Base-by-base conservation (phyloP, 2,113 vertebrate genomes). In the Passer domesticus region DNA sequence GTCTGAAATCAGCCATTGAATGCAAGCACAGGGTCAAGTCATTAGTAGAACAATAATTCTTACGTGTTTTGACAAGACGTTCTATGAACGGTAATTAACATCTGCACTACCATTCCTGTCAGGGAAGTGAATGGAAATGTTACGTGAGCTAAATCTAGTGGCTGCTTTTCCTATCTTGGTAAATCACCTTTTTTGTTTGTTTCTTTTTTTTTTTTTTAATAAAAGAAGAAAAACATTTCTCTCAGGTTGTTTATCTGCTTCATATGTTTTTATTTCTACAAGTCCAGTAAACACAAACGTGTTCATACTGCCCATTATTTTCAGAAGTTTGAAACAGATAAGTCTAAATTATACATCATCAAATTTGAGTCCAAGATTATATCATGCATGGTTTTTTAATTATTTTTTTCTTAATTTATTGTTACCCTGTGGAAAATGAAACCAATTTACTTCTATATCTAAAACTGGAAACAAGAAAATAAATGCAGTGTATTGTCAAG, bases 21-120 rank as follows among this genome's bases (percentile, higher is more conserved):
- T 24, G 18, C 30, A 86, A 87, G 31, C 0, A 2, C 12, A 83
- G 72, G 33, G 85, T 39, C 47, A 95, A 62, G 58, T 37, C 50
- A 58, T 88, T 84, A 70, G 68, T 17, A 52, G 52, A 88, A 69
- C 35, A 91, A 41, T 66, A 84, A 83, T 89, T 95, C 67, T 90
- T 82, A 88, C n/a, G 28, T 95, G 70, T 90, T 91, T 96, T 79
- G 74, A 89, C 21, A 66, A 87, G 83, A 35, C 33, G 43, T 90
- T 95, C n/a, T 89, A 13, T 83, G 58, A 92, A 94, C 8, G 2
- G 28, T 68, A 93, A 96, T 97, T 96, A 97, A 94, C 70, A 94
- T 87, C 77, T 95, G 21, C 15, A 53, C 68, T 7, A 7, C 21
- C 23, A 6, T 88, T 93, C 56, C 66, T 93, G 78, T 92, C 64